Evolutionary conservation across 2,888 invertebrate genomes (phyloP).

Genomic region (Epistrophe grossulariae): DNA sequence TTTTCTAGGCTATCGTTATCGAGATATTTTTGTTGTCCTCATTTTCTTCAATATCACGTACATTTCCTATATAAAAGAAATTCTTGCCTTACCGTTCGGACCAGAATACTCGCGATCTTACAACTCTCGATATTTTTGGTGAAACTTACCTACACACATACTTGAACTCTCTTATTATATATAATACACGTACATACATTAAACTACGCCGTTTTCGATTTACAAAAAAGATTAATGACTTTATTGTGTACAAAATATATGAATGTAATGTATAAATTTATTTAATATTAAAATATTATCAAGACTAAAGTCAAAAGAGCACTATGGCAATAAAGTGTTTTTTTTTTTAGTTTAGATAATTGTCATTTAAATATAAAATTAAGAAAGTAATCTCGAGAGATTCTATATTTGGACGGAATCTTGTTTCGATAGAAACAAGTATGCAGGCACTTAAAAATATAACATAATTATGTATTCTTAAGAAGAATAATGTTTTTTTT

Average conservation of each 20-base stretch:
- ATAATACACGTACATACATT: too few species aligned
- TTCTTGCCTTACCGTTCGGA: too few species aligned
- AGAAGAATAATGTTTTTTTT: neutral
- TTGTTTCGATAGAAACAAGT: conserved; percentile 14
- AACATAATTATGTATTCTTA: neutral
- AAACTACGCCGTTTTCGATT: neutral
- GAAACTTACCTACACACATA: too few species aligned
- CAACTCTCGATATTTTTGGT: too few species aligned
- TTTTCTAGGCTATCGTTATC: too few species aligned
- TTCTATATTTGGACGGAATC: conserved; percentile 65
- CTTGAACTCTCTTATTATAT: too few species aligned
- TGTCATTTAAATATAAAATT: conserved; percentile 19
- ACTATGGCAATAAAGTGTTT: neutral
- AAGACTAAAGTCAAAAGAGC: conserved; percentile 30
- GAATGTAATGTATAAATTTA: neutral
- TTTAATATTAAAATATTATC: neutral
- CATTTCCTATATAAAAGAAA: too few species aligned
- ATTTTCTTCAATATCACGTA: too few species aligned
- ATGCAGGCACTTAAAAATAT: conserved; percentile 50
- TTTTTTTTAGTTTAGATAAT: neutral
- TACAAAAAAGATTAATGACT: conserved; percentile 6
- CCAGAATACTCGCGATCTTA: too few species aligned
- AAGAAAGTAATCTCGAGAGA: conserved; percentile 43
- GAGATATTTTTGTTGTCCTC: too few species aligned
- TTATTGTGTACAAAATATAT: conserved; percentile 33